A percentile compares a stretch with the other conserved stretches of the same genome.
Conservation (phyloP, 1,140 invertebrate species). For the Sogatella furcifera region DNA sequence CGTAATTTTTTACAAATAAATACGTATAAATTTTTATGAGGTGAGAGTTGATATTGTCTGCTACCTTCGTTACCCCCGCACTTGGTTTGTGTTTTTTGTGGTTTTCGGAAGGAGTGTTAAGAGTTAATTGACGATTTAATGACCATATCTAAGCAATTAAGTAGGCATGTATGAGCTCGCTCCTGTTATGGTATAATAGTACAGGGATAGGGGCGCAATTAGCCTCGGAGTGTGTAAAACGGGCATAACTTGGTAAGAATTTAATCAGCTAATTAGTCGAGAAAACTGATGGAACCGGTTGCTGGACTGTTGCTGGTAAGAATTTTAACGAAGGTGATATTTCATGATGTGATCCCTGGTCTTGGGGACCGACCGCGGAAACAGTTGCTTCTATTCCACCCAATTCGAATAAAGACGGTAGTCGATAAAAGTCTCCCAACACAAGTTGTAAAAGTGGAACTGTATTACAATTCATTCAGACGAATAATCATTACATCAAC, state of each 20-base stretch:
- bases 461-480: too few species aligned
- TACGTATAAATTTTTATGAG: too few species aligned
- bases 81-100: too few species aligned
- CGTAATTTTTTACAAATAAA: too few species aligned
- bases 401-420: too few species aligned
- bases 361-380: background rate
- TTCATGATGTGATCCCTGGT: background rate
- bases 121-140: conserved; percentile 1
- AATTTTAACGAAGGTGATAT: conserved; percentile 4
- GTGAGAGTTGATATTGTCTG: too few species aligned
- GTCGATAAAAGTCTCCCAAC: too few species aligned
- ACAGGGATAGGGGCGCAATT: background rate
- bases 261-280: conserved; percentile 4
- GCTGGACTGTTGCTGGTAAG: background rate
- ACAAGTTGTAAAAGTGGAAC: too few species aligned
- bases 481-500: too few species aligned
- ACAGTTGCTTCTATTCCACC: too few species aligned
- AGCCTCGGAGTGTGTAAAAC: background rate
- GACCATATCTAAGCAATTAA: background rate
- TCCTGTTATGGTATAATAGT: background rate
- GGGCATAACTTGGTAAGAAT: conserved; percentile 1
- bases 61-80: too few species aligned
- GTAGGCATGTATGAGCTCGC: background rate
- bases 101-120: too few species aligned
- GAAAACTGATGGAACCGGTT: conserved; percentile 2